Conservation (phyloP, 2,113 vertebrate species). For the Gymnobelideus leadbeateri region DNA sequence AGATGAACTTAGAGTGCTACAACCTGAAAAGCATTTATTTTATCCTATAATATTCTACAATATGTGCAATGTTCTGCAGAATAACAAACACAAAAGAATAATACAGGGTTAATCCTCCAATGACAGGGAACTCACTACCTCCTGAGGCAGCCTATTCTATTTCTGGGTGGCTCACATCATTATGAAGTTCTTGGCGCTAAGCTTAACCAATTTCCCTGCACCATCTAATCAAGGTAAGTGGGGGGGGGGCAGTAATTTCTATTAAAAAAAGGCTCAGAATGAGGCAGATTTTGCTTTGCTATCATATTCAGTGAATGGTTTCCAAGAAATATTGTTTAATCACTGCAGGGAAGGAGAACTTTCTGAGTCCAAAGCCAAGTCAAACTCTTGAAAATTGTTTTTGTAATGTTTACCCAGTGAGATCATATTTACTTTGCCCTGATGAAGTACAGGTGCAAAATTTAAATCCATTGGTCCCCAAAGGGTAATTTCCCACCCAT, state of each 20-base stretch:
- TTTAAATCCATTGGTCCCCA: constrained; percentile 75
- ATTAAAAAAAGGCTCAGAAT: constrained; percentile 58
- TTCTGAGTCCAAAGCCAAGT: constrained; percentile 80
- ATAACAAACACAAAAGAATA: not conserved
- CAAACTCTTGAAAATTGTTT: constrained; percentile 85
- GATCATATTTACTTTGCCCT: constrained; percentile 83
- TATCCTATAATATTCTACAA: not conserved
- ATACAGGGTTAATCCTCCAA: not conserved
- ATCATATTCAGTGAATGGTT: constrained; percentile 74
- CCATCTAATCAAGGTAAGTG: constrained; percentile 6
- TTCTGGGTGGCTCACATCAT: not conserved
- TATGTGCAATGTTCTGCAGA: not conserved
- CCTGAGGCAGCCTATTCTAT: not conserved
- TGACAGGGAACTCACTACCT: not conserved
- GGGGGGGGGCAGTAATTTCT: not conserved
- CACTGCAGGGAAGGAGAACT: constrained; percentile 77
- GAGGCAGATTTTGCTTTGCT: constrained; percentile 71
- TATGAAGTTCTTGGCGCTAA: not conserved
- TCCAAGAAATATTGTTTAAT: constrained; percentile 83
- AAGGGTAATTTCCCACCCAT: constrained; percentile 72
- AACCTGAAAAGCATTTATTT: not conserved
- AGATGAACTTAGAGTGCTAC: not conserved
- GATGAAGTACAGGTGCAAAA: constrained; percentile 86
- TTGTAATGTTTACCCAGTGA: constrained; percentile 85
- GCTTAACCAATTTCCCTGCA: not conserved